Evolutionary conservation across 2,888 invertebrate genomes (phyloP), one percentile per base, ranked within the genome.

Genomic region (Myopa testacea): DNA sequence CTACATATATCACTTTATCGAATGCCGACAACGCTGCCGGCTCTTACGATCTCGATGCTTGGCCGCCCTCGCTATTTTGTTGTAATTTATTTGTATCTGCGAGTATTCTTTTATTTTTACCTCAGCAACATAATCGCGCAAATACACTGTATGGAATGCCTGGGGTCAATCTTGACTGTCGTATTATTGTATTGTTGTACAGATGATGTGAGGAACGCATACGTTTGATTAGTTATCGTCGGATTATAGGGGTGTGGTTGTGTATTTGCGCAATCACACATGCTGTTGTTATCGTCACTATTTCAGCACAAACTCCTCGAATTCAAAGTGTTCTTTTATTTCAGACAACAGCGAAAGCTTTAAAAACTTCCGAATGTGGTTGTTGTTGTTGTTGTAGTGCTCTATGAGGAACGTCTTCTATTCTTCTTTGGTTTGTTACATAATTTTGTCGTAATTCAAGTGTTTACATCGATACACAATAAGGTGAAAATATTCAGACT

Each of bases 1-100:
- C 45, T 45, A 45, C 45, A 45, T 6, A 10, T 8, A 45, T 45
- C 45, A 45, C 45, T 45, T 45, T 45, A 3, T 45, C 45, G 10
- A 45, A 45, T 45, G 38, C 37, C 65, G 38, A 26, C 37, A 34
- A 14, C 63, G 34, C 63, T 14, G 8, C 34, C 34, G 26, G n/a
- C 63, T 16, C 38, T 37, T 8, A 37, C 65, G 38, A 37, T 12
- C 38, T 65, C 37, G 63, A 4, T 10, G 38, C 65, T 37, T 4
- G 5, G 65, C 37, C 70, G 70, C 19, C 70, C 70, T 55, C 70
- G 37, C 55, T 55, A 70, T 70, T 70, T 69, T 26, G 55, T 70
- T 55, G 34, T 52, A 52, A 55, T 70, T 70, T 70, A 34, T 63
- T 63, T 63, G 34, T 70, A n/a, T 45, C 45, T 45, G 45, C 7